phyloP scores from a whole-genome alignment of 2,113 vertebrate genomes.

The Phainopepla nitens region DNA sequence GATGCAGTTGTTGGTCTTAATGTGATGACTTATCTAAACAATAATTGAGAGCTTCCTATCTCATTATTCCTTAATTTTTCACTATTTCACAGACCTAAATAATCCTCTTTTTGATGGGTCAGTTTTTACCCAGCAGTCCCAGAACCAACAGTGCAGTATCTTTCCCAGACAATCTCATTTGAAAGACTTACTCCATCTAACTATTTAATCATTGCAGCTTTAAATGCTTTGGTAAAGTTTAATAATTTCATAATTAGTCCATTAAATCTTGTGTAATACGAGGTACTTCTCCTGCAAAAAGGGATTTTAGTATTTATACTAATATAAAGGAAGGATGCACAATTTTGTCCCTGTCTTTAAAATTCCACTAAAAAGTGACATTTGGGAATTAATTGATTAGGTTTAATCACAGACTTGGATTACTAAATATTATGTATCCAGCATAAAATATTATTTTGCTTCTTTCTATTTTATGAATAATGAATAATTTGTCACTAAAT shows the following conservation, averaged over 20 bases:
- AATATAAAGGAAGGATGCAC: background rate
- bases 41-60: background rate
- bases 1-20: background rate
- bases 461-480: constrained; percentile 21
- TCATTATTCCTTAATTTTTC: background rate
- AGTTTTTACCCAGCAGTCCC: background rate
- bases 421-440: background rate
- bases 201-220: background rate
- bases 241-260: background rate
- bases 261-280: background rate
- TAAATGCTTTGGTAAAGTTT: background rate
- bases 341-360: background rate
- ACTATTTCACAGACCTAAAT: background rate
- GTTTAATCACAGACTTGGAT: constrained; percentile 10
- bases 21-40: background rate
- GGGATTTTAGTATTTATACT: background rate
- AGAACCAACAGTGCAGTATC: background rate
- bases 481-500: constrained; percentile 15
- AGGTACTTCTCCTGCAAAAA: background rate
- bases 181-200: background rate
- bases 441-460: background rate
- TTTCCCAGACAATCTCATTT: background rate
- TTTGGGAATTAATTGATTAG: constrained; percentile 5
- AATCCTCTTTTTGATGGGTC: background rate
- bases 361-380: background rate